phyloP scores from a whole-genome alignment of 92 coral and sea anemone genomes.

The Epizoanthus stellaris region DNA sequence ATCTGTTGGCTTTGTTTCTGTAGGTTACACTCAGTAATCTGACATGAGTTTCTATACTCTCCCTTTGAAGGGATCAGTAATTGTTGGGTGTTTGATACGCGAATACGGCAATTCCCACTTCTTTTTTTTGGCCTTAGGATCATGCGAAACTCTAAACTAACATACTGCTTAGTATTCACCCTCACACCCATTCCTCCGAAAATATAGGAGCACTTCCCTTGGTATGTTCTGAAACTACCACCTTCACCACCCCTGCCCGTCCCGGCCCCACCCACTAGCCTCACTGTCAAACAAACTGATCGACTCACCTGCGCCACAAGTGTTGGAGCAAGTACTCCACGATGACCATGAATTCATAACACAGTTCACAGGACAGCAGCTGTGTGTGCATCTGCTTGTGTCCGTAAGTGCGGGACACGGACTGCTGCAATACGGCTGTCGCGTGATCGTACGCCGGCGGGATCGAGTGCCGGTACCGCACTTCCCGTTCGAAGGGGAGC shows the following conservation, averaged over 20 bases:
- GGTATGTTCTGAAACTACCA: not conserved
- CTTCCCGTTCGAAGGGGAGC: conserved; percentile 76
- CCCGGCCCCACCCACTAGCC: not conserved
- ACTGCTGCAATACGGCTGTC: conserved; percentile 83
- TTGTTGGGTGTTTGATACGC: no score
- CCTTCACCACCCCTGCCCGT: not conserved
- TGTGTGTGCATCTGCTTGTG: conserved; percentile 77
- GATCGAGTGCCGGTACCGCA: conserved; percentile 85
- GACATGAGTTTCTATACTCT: no score
- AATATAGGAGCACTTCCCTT: no score
- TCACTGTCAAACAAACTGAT: not conserved
- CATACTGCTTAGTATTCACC: no score
- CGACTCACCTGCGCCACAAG: conserved; percentile 85
- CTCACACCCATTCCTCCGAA: no score
- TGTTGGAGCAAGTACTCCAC: conserved; percentile 84
- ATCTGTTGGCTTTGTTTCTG: no score
- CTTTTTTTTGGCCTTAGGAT: no score
- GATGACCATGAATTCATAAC: conserved; percentile 74
- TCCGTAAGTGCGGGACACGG: conserved; percentile 71
- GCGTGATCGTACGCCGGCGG: conserved; percentile 70
- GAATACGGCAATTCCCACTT: no score
- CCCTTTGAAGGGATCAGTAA: no score
- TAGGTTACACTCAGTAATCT: no score
- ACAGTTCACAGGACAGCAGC: conserved; percentile 96
- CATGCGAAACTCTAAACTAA: no score